Conservation (phyloP, 2,113 vertebrate genomes). For the Crotophaga sulcirostris region DNA sequence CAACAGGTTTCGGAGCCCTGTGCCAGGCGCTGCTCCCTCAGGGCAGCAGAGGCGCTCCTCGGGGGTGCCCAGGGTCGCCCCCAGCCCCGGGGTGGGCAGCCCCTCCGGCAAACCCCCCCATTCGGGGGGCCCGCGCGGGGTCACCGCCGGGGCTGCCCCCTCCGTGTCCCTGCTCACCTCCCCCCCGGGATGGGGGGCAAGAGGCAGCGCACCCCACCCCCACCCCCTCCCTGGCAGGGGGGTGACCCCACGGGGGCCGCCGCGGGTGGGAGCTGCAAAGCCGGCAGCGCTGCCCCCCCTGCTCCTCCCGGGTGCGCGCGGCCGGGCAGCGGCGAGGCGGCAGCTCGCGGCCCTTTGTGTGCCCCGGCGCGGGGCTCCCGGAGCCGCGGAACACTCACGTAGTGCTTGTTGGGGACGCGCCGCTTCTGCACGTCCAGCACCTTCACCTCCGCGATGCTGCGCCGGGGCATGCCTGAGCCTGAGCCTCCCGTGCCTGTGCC, state of each 20-base stretch:
- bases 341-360: conserved; percentile 48
- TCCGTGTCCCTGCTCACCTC: background rate
- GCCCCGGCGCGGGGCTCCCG: background rate
- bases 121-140: background rate
- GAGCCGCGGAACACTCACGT: conserved; percentile 72
- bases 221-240: background rate
- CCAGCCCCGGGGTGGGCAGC: background rate
- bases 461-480: conserved; percentile 71
- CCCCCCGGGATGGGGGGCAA: too few species aligned
- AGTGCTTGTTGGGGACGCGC: conserved; percentile 83
- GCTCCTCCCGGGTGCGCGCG: background rate
- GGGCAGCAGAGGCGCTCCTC: background rate
- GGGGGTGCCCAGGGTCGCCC: background rate
- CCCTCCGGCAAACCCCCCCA: background rate
- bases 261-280: background rate
- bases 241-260: background rate
- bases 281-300: background rate
- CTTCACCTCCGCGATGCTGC: conserved; percentile 81
- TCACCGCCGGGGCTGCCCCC: background rate
- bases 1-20: background rate
- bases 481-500: background rate
- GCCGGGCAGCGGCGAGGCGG: background rate
- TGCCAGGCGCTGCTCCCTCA: background rate
- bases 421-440: conserved; percentile 85
- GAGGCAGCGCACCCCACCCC: background rate